Conservation (phyloP, 2,113 vertebrate genomes). For the Cebidichthys violaceus region DNA sequence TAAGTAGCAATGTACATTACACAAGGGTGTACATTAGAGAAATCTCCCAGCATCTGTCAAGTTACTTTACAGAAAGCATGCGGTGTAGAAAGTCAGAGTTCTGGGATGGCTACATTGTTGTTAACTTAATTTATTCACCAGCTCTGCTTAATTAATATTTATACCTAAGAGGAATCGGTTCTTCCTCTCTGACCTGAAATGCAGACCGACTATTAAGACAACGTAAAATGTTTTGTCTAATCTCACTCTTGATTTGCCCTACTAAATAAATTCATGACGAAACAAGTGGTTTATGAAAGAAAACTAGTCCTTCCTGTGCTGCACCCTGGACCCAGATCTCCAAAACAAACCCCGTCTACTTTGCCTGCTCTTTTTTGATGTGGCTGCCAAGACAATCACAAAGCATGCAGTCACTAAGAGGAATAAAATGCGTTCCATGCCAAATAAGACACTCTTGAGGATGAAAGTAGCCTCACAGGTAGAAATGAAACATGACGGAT, state of each 20-base stretch:
- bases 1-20: constrained; percentile 15
- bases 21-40: constrained; percentile 24
- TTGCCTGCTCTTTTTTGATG: constrained; percentile 34
- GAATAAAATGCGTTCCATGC: constrained; percentile 40
- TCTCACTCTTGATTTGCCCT: not conserved
- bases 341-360: constrained; percentile 31
- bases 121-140: constrained; percentile 9
- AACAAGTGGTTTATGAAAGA: constrained; percentile 37
- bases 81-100: not conserved
- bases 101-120: not conserved
- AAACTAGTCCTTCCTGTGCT: constrained; percentile 33
- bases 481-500: constrained; percentile 54
- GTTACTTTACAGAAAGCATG: not conserved
- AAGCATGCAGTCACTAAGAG: constrained; percentile 37
- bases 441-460: constrained; percentile 40
- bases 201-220: not conserved
- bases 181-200: constrained; percentile 9
- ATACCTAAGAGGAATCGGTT: constrained; percentile 7
- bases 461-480: constrained; percentile 64
- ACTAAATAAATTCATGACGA: constrained; percentile 2
- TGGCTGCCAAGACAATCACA: constrained; percentile 57
- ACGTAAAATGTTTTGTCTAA: constrained; percentile 20
- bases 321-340: constrained; percentile 14
- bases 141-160: constrained; percentile 9
- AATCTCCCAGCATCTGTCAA: not conserved